A percentile compares a stretch with the other conserved stretches of the same genome.
Conservation (phyloP, 2,888 invertebrate genomes). For the Rhopalosiphum nymphaeae region DNA sequence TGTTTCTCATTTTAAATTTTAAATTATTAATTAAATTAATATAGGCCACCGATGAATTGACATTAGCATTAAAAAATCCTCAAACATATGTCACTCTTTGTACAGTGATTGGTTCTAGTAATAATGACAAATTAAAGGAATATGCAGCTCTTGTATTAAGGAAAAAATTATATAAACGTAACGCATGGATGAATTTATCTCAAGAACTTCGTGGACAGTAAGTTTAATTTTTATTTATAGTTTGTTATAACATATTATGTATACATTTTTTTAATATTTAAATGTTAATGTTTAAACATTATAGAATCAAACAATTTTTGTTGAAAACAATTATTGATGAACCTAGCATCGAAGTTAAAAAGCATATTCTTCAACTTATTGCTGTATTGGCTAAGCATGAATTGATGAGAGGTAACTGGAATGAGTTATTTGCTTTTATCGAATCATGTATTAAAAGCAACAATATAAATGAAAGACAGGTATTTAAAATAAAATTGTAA, state of each 20-base stretch:
- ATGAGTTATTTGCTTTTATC: conserved; percentile 52
- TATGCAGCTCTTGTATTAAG: conserved; percentile 58
- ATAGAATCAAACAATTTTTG: conserved; percentile 60
- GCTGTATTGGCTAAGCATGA: conserved; percentile 59
- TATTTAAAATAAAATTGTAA: not conserved
- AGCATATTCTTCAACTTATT: conserved; percentile 57
- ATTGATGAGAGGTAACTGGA: conserved; percentile 46
- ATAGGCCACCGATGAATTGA: conserved; percentile 55
- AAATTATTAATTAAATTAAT: not conserved
- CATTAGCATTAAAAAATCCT: conserved; percentile 40
- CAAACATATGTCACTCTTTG: conserved; percentile 45
- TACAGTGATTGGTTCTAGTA: conserved; percentile 32
- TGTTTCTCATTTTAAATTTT: not conserved
- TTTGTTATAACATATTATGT: not conserved
- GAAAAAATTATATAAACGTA: conserved; percentile 44
- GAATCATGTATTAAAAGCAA: conserved; percentile 45
- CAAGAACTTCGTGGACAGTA: conserved; percentile 51
- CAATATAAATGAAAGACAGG: conserved; percentile 52
- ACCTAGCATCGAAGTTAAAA: conserved; percentile 46
- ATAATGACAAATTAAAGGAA: conserved; percentile 43
- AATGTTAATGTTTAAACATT: not conserved
- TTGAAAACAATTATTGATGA: conserved; percentile 49
- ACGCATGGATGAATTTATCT: conserved; percentile 50
- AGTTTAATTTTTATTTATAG: not conserved
- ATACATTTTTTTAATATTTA: not conserved